phyloP scores from a whole-genome alignment of 2,888 invertebrate species.

The Anorthoa munda region DNA sequence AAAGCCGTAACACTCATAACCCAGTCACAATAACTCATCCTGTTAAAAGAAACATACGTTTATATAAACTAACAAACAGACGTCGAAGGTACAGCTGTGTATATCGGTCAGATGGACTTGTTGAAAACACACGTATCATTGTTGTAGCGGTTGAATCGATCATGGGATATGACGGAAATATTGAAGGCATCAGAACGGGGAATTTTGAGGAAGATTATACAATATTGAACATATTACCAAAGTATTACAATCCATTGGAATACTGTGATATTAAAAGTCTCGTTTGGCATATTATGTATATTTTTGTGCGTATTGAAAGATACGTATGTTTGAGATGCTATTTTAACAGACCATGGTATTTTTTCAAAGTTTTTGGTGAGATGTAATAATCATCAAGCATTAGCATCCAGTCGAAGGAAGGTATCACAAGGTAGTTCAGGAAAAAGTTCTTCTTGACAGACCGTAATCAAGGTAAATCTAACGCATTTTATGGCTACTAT shows the following conservation, averaged over 20 bases:
- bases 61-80: conserved; percentile 48
- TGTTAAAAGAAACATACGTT: conserved; percentile 43
- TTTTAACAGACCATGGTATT: background rate
- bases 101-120: conserved; percentile 60
- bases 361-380: background rate
- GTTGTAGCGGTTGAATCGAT: conserved; percentile 37
- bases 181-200: conserved; percentile 18
- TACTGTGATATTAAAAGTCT: background rate
- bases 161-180: conserved; percentile 35
- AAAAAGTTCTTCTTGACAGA: background rate
- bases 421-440: background rate
- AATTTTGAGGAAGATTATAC: conserved; percentile 23
- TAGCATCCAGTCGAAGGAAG: background rate
- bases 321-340: background rate
- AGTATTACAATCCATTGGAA: too few relatives aligned
- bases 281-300: background rate
- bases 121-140: conserved; percentile 54
- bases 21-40: conserved; percentile 45
- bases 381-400: background rate
- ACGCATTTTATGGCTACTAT: too few relatives aligned
- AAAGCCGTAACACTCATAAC: conserved; percentile 41
- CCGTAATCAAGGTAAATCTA: background rate
- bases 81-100: conserved; percentile 53
- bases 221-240: background rate
- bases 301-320: background rate